Evolutionary conservation across 2,113 vertebrate genomes (phyloP).

Genomic region (Eolophus roseicapilla): DNA sequence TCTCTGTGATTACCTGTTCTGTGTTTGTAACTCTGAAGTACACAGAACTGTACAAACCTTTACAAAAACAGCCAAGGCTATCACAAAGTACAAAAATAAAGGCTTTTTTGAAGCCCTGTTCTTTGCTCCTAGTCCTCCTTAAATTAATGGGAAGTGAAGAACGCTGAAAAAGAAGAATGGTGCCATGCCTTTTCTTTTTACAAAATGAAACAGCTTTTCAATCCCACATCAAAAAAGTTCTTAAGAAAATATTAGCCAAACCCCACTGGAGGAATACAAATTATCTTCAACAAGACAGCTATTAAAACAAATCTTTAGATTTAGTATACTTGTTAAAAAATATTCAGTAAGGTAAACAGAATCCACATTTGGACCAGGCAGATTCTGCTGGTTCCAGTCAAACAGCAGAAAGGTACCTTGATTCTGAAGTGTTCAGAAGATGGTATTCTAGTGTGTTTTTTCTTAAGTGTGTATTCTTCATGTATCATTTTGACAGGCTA

Average conservation of each 20-base stretch:
- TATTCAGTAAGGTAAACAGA: not conserved
- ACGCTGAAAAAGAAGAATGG: fast-evolving
- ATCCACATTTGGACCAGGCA: not conserved
- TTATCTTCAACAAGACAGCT: not conserved
- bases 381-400: not conserved
- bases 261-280: not conserved
- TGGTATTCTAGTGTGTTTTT: not conserved
- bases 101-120: not conserved
- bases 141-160: not conserved
- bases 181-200: not conserved
- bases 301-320: not conserved
- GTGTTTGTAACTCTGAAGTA: not conserved
- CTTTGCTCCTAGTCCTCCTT: not conserved
- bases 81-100: not conserved
- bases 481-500: not conserved
- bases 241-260: not conserved
- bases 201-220: not conserved
- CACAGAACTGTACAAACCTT: not conserved
- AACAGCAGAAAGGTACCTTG: not conserved
- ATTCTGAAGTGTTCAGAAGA: not conserved
- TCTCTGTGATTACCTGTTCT: not conserved
- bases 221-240: not conserved
- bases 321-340: not conserved
- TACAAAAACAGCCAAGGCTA: not conserved
- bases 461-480: not conserved